Evolutionary conservation across 2,113 vertebrate genomes (phyloP), one percentile per base, ranked within the genome.

Genomic region (Nipponia nippon): DNA sequence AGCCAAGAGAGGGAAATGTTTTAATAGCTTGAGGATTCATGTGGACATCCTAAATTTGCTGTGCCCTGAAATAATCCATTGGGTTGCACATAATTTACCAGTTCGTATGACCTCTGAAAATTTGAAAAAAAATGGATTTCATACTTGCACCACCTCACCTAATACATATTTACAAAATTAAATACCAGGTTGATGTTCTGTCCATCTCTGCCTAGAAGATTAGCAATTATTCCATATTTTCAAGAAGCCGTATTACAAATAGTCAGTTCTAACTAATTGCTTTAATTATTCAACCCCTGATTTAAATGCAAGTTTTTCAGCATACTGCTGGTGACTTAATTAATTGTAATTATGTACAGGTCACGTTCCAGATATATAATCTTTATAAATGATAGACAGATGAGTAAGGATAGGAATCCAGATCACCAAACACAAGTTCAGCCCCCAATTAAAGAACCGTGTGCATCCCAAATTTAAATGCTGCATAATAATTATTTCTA

Each of bases 271-370:
- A 50, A 87, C 89, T 98, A 98, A 98, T 96, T 97, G 95, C 96
- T 81, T 95, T 97, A 97, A 97, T 98, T 98, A 97, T 95, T 96
- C 95, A 90, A 87, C 95, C 97, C 96, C 96, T 97, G 97, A 98
- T 98, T 97, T 97, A 97, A 97, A 97, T 94, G 96, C 97, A 95
- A 96, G 97, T 97, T 97, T 98, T 97, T 97, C 97, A 98, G 96
- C 97, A 94, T 95, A 96, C 97, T 98, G 97, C 94, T 96, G 98
- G 97, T 67, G 95, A 98, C 96, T 98, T 98, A 98, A 98, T 98
- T 96, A 98, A 95, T 97, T 96, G 95, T 98, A 98, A 98, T 98
- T 98, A 97, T 7, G 95, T 67, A 92, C 83, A 96, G 89, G 90
- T 98, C 98, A 97, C 94, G 83, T 97, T 98, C 96, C 92, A 84